Evolutionary conservation across 2,888 invertebrate species (phyloP).

Genomic region (Tenthredo livida): DNA sequence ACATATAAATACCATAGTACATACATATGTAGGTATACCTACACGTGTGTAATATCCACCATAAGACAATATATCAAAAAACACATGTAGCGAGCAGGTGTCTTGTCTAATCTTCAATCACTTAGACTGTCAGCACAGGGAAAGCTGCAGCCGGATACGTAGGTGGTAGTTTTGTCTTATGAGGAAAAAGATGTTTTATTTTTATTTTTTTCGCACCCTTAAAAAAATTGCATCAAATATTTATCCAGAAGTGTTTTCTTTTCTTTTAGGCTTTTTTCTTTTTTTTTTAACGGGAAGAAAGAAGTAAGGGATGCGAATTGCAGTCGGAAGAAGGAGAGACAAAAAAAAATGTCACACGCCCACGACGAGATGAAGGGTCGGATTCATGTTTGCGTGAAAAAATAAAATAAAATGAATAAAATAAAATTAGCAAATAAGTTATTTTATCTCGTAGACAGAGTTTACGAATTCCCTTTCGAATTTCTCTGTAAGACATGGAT

Average conservation of each 20-base stretch:
- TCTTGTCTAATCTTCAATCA: conserved; percentile 52
- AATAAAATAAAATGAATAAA: background rate
- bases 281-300: background rate
- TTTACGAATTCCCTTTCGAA: no score
- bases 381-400: background rate
- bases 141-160: background rate
- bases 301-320: background rate
- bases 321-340: background rate
- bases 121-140: conserved; percentile 36
- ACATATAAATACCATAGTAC: background rate
- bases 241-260: conserved; percentile 30
- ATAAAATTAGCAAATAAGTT: background rate
- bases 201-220: conserved; percentile 3
- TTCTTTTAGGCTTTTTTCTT: background rate
- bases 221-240: conserved; percentile 51
- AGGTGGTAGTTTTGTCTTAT: conserved; percentile 12
- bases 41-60: conserved; percentile 8
- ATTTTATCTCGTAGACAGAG: background rate
- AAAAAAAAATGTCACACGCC: conserved; percentile 25
- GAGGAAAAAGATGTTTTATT: background rate
- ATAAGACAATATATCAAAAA: conserved; percentile 38
- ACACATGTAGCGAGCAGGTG: conserved; percentile 49
- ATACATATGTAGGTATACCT: no score
- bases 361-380: background rate
- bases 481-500: no score